phyloP scores from a whole-genome alignment of 2,888 invertebrate species.

The Agriotes lineatus region DNA sequence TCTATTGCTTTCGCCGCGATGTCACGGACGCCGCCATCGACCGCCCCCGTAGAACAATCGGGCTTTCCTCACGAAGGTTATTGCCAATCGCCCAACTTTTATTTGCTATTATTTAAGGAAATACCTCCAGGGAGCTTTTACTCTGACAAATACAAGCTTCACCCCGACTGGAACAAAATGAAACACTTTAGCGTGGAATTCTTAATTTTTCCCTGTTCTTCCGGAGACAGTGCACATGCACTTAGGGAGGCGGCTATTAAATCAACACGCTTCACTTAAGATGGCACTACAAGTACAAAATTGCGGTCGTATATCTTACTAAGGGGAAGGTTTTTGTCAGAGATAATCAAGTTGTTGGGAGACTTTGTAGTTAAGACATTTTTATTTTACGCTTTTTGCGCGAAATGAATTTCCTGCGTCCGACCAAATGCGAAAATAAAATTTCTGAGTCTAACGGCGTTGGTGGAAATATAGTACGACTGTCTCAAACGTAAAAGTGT shows the following conservation, averaged over 20 bases:
- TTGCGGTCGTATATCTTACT: conserved; percentile 28
- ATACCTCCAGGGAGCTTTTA: conserved; percentile 20
- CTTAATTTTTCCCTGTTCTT: not conserved
- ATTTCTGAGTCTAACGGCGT: no score
- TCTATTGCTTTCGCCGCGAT: conserved; percentile 30
- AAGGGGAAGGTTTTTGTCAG: conserved; percentile 17
- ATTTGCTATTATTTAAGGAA: conserved; percentile 34
- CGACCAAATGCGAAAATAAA: no score
- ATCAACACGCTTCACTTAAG: conserved; percentile 31
- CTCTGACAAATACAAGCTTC: conserved; percentile 15
- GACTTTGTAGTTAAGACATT: conserved; percentile 4
- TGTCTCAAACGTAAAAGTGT: no score
- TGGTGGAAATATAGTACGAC: no score
- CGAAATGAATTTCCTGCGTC: not conserved
- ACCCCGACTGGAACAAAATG: conserved; percentile 4
- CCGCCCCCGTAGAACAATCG: conserved; percentile 28
- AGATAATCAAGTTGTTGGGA: conserved; percentile 20
- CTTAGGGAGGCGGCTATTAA: conserved; percentile 19
- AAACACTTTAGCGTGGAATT: conserved; percentile 10
- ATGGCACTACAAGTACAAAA: conserved; percentile 27
- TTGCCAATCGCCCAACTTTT: conserved; percentile 36
- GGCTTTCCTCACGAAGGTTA: conserved; percentile 33
- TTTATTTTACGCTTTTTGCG: not conserved
- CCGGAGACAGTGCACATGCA: conserved; percentile 9
- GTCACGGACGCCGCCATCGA: conserved; percentile 29